Evolutionary conservation across 2,797 vertebrate species (phyloP).

Genomic region (Dicrostonyx torquatus): DNA sequence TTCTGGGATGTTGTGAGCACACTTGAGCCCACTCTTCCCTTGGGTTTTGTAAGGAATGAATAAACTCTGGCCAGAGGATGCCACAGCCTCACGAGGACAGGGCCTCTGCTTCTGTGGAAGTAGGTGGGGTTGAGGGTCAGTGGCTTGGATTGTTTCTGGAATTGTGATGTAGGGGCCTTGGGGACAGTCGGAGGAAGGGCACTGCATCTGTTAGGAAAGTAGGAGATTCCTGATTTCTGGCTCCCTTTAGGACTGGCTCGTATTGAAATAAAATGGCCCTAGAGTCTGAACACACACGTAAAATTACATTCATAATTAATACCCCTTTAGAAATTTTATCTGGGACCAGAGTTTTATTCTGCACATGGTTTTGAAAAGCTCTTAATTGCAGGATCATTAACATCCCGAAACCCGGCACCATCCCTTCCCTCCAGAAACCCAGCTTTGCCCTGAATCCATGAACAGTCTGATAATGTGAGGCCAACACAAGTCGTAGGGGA

Average conservation of each 20-base stretch:
- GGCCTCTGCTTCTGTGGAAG: slow-evolving; percentile 1
- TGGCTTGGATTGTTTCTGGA: slow-evolving; percentile 19
- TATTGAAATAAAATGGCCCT: slow-evolving; percentile 34
- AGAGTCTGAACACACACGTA: slow-evolving; percentile 15
- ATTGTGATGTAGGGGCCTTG: not conserved
- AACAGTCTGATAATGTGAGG: slow-evolving; percentile 30
- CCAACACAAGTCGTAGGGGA: not conserved
- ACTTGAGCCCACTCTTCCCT: slow-evolving; percentile 60
- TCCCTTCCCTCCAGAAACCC: not conserved
- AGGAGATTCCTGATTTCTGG: slow-evolving; percentile 26
- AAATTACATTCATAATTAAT: not conserved
- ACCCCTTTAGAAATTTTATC: not conserved
- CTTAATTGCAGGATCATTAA: slow-evolving; percentile 3
- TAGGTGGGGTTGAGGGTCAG: not conserved
- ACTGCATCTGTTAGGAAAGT: slow-evolving; percentile 7
- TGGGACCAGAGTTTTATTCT: slow-evolving; percentile 41
- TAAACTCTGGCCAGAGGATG: slow-evolving; percentile 51
- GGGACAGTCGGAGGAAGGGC: not conserved
- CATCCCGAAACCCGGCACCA: not conserved
- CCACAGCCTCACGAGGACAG: not conserved
- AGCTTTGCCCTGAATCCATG: not conserved
- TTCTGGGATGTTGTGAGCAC: slow-evolving; percentile 60
- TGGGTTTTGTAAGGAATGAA: slow-evolving; percentile 60
- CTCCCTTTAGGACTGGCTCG: not conserved
- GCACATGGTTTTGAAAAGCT: slow-evolving; percentile 37